phyloP scores from a whole-genome alignment of 2,888 invertebrate species.

The Papilio gigon region DNA sequence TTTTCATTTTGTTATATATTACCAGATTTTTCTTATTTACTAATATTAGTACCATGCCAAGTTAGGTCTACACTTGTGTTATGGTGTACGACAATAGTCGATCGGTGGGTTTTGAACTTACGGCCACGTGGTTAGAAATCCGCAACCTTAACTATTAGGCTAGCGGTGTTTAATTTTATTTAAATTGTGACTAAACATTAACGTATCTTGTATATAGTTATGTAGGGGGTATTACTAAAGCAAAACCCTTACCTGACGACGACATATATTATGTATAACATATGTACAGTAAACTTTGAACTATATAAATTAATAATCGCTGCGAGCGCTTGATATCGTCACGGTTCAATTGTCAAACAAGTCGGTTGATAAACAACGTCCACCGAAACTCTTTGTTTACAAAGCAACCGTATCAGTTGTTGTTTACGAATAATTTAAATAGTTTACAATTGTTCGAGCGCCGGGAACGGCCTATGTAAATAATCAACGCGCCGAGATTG shows the following conservation, averaged over 20 bases:
- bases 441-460: conserved; percentile 57
- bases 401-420: conserved; percentile 43
- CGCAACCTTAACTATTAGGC: too few relatives aligned
- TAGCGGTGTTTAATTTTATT: too few relatives aligned
- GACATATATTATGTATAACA: neutral
- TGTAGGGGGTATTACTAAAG: neutral
- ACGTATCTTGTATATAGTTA: neutral
- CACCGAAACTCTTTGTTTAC: conserved; percentile 46
- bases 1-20: too few relatives aligned
- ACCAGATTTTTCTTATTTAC: too few relatives aligned
- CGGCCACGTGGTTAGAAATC: too few relatives aligned
- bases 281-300: neutral
- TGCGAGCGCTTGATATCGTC: neutral
- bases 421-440: conserved; percentile 74
- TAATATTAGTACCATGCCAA: too few relatives aligned
- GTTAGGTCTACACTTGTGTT: too few relatives aligned
- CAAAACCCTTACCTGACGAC: neutral
- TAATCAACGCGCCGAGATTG: conserved; percentile 33
- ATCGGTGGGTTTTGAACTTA: too few relatives aligned
- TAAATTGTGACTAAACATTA: too few relatives aligned
- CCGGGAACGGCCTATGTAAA: conserved; percentile 38
- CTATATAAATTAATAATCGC: conserved; percentile 13
- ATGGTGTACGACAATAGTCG: too few relatives aligned
- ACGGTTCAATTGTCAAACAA: conserved; percentile 34
- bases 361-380: conserved; percentile 29